A percentile compares a stretch with the other conserved stretches of the same genome.
Conservation (phyloP, 2,113 vertebrate genomes). For the Dendropsophus ebraccatus region DNA sequence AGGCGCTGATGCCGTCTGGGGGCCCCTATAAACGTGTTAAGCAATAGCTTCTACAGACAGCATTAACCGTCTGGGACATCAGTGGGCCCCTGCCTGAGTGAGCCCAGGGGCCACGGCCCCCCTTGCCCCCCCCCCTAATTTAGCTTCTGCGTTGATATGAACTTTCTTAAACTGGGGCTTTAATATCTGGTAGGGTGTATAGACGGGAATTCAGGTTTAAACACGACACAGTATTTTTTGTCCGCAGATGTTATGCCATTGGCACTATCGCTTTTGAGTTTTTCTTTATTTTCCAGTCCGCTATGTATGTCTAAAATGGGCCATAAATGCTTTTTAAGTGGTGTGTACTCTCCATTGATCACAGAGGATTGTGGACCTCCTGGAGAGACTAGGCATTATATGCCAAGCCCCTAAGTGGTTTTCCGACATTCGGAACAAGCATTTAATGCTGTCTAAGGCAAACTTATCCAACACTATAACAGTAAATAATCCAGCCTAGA, state of each 20-base stretch:
- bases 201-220: neutral
- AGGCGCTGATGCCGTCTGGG: too few relatives aligned
- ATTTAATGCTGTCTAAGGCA: constrained; percentile 3
- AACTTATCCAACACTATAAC: neutral
- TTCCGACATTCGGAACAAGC: neutral
- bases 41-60: too few relatives aligned
- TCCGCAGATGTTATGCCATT: neutral
- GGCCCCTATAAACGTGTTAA: too few relatives aligned
- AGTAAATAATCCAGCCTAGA: constrained; percentile 11
- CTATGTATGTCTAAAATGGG: too few relatives aligned
- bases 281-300: neutral
- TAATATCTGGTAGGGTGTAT: too few relatives aligned
- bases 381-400: neutral
- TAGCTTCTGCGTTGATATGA: too few relatives aligned
- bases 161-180: too few relatives aligned
- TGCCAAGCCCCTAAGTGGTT: constrained; percentile 2
- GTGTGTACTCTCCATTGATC: neutral
- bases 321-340: neutral
- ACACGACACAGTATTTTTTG: neutral
- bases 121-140: too few relatives aligned
- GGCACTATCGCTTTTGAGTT: neutral
- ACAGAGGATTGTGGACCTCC: neutral
- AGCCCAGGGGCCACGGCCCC: too few relatives aligned
- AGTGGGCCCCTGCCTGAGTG: too few relatives aligned
- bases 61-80: too few relatives aligned